A percentile compares a stretch with the other conserved stretches of the same genome.
Evolutionary conservation across 2,888 invertebrate genomes (phyloP).

Genomic region (Eupsilia transversa): DNA sequence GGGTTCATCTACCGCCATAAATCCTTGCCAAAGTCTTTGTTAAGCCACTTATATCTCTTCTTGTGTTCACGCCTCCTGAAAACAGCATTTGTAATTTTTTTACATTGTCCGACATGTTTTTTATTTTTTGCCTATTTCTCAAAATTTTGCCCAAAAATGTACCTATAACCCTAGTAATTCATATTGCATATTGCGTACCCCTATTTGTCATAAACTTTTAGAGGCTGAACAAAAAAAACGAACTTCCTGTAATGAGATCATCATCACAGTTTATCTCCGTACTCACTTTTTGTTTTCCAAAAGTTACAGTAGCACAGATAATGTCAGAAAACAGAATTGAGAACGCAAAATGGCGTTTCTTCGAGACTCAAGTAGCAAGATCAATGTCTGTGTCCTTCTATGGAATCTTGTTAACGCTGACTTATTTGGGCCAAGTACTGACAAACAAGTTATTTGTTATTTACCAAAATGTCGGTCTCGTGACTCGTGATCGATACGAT

Average conservation of each 20-base stretch:
- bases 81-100: not conserved
- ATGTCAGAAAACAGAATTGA: not conserved
- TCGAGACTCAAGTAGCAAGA: slow-evolving; percentile 25
- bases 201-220: slow-evolving; percentile 2
- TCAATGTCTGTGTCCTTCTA: slow-evolving; percentile 41
- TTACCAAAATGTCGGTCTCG: slow-evolving; percentile 9
- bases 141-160: not conserved
- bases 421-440: slow-evolving; percentile 48
- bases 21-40: not conserved
- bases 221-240: not conserved
- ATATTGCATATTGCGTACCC: not conserved
- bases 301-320: not conserved
- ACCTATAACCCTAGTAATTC: not conserved
- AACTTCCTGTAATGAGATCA: slow-evolving; percentile 1
- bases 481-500: slow-evolving; percentile 9
- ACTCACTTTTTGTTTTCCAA: not conserved
- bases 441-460: slow-evolving; percentile 39
- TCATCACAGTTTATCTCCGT: not conserved
- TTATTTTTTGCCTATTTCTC: not conserved
- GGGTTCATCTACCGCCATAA: not conserved
- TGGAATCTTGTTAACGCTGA: slow-evolving; percentile 30
- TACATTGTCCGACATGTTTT: not conserved
- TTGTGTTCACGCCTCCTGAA: not conserved
- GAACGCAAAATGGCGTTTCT: slow-evolving; percentile 1
- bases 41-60: not conserved